phyloP scores from a whole-genome alignment of 2,888 invertebrate species.

The Nebria salina region DNA sequence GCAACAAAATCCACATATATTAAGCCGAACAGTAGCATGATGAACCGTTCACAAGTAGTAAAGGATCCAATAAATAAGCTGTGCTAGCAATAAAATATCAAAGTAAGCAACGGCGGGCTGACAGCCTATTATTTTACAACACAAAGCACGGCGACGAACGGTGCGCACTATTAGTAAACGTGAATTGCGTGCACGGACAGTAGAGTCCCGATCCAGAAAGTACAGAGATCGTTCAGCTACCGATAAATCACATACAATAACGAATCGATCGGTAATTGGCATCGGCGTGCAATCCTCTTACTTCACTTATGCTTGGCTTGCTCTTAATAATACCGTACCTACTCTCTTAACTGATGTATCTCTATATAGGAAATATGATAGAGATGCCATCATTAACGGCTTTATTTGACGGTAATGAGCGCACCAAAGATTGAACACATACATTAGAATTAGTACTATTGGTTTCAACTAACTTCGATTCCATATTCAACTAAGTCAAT shows the following conservation, averaged over 20 bases:
- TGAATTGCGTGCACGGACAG: background rate
- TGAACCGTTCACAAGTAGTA: background rate
- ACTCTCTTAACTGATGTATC: background rate
- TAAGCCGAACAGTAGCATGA: background rate
- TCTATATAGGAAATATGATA: conserved; percentile 20
- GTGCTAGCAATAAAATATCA: conserved; percentile 21
- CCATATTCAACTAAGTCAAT: background rate
- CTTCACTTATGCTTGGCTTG: background rate
- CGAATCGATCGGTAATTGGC: conserved; percentile 23
- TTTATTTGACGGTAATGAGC: conserved; percentile 17
- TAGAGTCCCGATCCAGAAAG: background rate
- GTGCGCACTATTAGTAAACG: background rate
- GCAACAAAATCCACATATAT: background rate
- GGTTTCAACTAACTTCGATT: background rate
- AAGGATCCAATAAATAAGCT: background rate
- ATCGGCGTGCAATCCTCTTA: conserved; percentile 19
- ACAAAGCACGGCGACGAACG: background rate
- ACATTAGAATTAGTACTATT: background rate
- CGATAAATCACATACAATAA: conserved; percentile 26
- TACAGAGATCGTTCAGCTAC: background rate
- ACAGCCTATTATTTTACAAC: conserved; percentile 29
- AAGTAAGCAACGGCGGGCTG: conserved; percentile 11
- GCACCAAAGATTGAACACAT: background rate
- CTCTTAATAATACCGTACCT: background rate
- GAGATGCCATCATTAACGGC: conserved; percentile 26